Conservation (phyloP, 2,888 invertebrate genomes). For the Branchellion lobata region DNA sequence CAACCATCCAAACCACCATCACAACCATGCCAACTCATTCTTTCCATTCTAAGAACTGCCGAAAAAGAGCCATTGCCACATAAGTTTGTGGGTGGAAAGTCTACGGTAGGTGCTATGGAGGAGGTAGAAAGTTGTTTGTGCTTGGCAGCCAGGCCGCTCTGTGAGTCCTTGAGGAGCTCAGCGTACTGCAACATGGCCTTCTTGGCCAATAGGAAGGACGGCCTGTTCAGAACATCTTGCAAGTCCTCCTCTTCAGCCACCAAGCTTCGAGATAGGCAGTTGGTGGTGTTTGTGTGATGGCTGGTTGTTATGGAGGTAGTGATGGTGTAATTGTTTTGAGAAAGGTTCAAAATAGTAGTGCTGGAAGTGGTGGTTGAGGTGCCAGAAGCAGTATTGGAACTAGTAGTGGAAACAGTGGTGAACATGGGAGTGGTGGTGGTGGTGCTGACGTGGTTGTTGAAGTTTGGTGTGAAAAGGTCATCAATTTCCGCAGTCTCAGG, state of each 20-base stretch:
- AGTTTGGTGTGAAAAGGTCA: not conserved
- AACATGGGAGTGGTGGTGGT: not conserved
- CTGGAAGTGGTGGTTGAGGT: not conserved
- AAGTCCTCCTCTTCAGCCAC: not conserved
- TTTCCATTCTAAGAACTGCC: not conserved
- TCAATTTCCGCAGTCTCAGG: conserved; percentile 49
- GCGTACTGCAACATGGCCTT: conserved; percentile 52
- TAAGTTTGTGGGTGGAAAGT: not conserved
- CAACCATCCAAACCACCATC: too few species aligned
- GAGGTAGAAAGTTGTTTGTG: not conserved
- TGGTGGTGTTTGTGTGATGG: not conserved
- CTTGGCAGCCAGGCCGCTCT: conserved; percentile 41
- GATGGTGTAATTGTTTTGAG: not conserved
- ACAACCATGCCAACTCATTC: too few species aligned
- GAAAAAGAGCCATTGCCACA: not conserved
- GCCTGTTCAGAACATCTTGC: conserved; percentile 35
- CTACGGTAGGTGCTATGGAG: not conserved
- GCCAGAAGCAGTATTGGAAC: too few species aligned
- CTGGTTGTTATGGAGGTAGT: too few species aligned
- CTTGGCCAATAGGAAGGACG: conserved; percentile 50
- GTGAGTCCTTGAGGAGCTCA: conserved; percentile 49
- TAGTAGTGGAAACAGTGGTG: too few species aligned
- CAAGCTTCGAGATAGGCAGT: not conserved
- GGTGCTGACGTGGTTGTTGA: not conserved
- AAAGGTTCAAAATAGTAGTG: too few species aligned